phyloP scores from a whole-genome alignment of 2,113 vertebrate genomes.

The Anas platyrhynchos region DNA sequence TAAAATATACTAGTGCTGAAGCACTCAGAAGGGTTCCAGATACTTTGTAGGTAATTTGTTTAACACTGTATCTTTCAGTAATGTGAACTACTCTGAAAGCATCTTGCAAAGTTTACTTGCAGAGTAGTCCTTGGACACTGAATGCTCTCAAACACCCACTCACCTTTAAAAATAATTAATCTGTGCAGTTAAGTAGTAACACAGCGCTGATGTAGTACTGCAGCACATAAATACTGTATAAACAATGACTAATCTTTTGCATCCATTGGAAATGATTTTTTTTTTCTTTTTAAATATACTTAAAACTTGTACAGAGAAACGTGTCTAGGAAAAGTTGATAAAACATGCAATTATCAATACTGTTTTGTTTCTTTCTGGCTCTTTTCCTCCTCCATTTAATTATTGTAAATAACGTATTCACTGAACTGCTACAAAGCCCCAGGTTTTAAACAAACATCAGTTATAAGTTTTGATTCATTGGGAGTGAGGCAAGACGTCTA shows the following conservation, averaged over 20 bases:
- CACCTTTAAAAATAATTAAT: conserved; percentile 20
- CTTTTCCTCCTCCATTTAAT: neutral
- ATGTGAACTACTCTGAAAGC: neutral
- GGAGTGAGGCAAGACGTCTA: neutral
- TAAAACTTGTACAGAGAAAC: neutral
- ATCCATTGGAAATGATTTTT: neutral
- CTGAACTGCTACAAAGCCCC: neutral
- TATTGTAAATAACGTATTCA: neutral
- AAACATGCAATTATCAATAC: neutral
- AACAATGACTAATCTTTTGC: conserved; percentile 32
- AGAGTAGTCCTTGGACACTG: neutral
- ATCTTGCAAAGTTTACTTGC: neutral
- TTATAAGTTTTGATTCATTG: neutral
- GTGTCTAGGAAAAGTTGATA: neutral
- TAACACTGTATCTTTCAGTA: neutral
- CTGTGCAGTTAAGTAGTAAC: conserved; percentile 42
- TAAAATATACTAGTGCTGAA: neutral
- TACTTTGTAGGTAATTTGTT: neutral
- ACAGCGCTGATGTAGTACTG: neutral
- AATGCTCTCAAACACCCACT: neutral
- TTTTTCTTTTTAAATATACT: neutral
- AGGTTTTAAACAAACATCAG: neutral
- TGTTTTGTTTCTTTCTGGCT: neutral
- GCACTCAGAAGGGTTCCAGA: neutral
- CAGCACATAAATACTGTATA: neutral